Evolutionary conservation across 2,888 invertebrate genomes (phyloP).

Genomic region (Archips crataeganus): DNA sequence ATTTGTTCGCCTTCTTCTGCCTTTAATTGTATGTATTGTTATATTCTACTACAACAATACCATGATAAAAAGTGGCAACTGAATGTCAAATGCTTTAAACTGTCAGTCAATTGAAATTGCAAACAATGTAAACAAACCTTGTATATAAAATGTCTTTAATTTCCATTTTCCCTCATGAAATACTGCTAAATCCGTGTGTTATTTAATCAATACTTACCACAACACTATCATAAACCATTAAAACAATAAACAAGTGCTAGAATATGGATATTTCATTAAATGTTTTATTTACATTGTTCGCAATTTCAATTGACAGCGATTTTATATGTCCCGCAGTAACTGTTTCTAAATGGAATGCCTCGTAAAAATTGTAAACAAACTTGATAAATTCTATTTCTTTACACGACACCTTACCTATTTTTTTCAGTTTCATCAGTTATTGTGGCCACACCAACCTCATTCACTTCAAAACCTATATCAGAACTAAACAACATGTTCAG

Average conservation of each 20-base stretch:
- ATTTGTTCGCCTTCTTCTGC: constrained; percentile 71
- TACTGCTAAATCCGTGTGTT: no score
- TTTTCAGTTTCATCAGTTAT: constrained; percentile 53
- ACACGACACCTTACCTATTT: background rate
- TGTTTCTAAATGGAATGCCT: background rate
- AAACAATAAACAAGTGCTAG: no score
- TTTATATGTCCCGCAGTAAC: background rate
- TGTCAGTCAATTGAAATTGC: no score
- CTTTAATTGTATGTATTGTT: constrained; percentile 62
- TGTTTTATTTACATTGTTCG: no score
- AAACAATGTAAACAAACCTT: no score
- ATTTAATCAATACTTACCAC: no score
- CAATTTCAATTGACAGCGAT: no score
- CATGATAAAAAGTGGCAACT: background rate
- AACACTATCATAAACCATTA: no score
- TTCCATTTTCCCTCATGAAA: no score
- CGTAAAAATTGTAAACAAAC: background rate
- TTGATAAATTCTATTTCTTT: background rate
- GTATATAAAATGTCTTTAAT: no score
- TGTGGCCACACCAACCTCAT: constrained; percentile 53
- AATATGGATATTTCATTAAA: no score
- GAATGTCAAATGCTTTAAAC: background rate
- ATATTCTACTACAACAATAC: background rate
- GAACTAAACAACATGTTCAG: constrained; percentile 66
- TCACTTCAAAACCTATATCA: constrained; percentile 66